Evolutionary conservation across 2,113 vertebrate genomes (phyloP), one percentile per base, ranked within the genome.

Genomic region (Lampris megalopsis): DNA sequence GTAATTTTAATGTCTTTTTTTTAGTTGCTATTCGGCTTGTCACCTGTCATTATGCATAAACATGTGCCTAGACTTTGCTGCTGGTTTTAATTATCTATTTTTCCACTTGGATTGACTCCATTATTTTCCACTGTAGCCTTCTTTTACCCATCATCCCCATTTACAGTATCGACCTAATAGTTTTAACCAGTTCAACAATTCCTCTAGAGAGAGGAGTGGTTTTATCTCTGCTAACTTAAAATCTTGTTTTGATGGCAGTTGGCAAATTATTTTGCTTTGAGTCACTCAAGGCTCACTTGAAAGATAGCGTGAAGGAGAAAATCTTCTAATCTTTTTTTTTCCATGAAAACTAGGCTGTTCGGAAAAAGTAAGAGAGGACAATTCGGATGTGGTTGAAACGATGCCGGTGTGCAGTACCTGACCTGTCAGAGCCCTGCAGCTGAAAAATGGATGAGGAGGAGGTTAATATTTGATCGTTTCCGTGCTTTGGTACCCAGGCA

Each of bases 391-490:
- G 35, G 56, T 0, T 4, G 69, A 84, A 77, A 50, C 58, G 71
- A 37, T n/a, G 36, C 65, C 53, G 71, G 61, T 13, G 13, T 84
- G 78, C 54, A 9, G 9, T n/a, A 24, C 63, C 68, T 82, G 63
- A 88, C 80, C 69, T 79, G 43, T 53, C 85, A 63, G 35, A 80
- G 41, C 57, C 65, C 3, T 36, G 59, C 66, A 83, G 45, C 13
- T 52, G 4, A 36, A 91, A 11, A 89, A 92, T 89, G 54, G 87
- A 85, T 7, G 37, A 87, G 85, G 85, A 82, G 35, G 36, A 41
- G 36, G 42, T 88, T 75, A 88, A 92, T 91, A 90, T 92, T 91
- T 91, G 42, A 92, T 88, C 57, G 64, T 9, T 43, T 45, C 73
- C 49, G 24, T 77, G 47, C 63, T 79, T 53, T 37, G 49, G 65